These are phyloP conservation scores for Lithophane leautieri DNA, from an alignment of 2,888 invertebrate genomes.

Conservation along the genomic window DNA sequence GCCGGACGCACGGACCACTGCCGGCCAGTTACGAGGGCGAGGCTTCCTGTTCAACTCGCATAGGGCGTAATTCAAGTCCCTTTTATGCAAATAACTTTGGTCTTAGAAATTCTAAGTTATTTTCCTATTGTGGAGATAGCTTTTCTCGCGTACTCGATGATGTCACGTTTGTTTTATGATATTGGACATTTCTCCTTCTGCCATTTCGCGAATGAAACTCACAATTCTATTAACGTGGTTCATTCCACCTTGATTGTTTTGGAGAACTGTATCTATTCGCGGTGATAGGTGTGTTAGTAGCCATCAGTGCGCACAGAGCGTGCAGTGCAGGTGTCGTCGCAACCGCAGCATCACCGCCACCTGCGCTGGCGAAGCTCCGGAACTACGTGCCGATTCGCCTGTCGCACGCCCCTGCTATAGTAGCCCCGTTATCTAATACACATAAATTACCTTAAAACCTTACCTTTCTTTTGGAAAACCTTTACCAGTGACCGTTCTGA, in stretches of 20 bases:
- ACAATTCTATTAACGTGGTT: background rate
- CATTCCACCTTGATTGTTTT: slow-evolving; percentile 12
- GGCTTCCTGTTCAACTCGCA: slow-evolving; percentile 77
- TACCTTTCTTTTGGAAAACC: background rate
- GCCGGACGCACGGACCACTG: slow-evolving; percentile 82
- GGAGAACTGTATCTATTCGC: slow-evolving; percentile 55
- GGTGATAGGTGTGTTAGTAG: slow-evolving; percentile 60
- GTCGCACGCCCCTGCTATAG: slow-evolving; percentile 67
- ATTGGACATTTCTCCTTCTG: background rate
- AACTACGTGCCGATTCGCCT: slow-evolving; percentile 86
- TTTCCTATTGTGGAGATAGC: slow-evolving; percentile 30
- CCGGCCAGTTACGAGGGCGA: slow-evolving; percentile 79
- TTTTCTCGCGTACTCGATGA: background rate
- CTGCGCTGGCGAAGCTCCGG: slow-evolving; percentile 79
- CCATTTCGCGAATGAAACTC: background rate
- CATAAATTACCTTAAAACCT: slow-evolving; percentile 13
- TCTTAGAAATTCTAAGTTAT: slow-evolving; percentile 57
- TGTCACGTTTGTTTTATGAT: background rate
- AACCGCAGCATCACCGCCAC: slow-evolving; percentile 79
- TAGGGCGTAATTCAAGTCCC: slow-evolving; percentile 67
- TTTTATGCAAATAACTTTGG: slow-evolving; percentile 70
- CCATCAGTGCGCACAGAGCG: slow-evolving; percentile 66
- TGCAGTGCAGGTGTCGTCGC: slow-evolving; percentile 76
- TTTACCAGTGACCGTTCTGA: background rate
- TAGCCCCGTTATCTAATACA: slow-evolving; percentile 14